These are phyloP conservation scores for Podarcis lilfordi DNA, from an alignment of 2,797 vertebrate genomes.

Conservation along the genomic window DNA sequence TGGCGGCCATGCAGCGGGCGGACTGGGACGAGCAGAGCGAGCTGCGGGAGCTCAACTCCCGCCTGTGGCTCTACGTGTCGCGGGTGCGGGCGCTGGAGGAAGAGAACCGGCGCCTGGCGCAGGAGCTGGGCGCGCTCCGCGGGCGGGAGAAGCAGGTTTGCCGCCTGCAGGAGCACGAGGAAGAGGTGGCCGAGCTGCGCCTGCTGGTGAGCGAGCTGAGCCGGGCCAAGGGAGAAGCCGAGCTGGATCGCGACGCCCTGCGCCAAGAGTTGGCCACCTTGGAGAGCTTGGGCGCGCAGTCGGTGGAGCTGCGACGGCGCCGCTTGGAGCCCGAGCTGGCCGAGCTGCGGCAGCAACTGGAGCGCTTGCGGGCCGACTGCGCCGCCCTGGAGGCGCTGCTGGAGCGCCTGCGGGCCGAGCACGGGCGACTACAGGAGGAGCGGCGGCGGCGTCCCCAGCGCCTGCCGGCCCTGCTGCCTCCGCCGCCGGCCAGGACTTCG, in stretches of 20 bases:
- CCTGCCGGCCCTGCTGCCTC: slow-evolving; percentile 69
- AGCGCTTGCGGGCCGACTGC: slow-evolving; percentile 80
- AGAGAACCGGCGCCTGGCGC: slow-evolving; percentile 85
- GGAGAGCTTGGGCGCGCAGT: slow-evolving; percentile 79
- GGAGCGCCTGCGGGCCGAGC: slow-evolving; percentile 81
- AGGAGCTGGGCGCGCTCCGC: slow-evolving; percentile 81
- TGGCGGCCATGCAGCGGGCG: slow-evolving; percentile 69
- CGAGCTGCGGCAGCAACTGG: slow-evolving; percentile 81
- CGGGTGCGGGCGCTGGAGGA: slow-evolving; percentile 89
- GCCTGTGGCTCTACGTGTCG: slow-evolving; percentile 87
- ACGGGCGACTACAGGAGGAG: slow-evolving; percentile 77
- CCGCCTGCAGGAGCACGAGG: slow-evolving; percentile 61
- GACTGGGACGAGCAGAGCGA: slow-evolving; percentile 88
- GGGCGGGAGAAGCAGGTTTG: slow-evolving; percentile 56
- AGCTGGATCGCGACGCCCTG: slow-evolving; percentile 88
- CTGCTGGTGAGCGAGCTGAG: slow-evolving; percentile 84
- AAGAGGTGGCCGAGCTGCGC: slow-evolving; percentile 84
- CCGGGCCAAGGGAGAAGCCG: slow-evolving; percentile 84
- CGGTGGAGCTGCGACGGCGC: slow-evolving; percentile 78
- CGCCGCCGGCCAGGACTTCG: slow-evolving; percentile 37
- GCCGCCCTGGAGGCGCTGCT: slow-evolving; percentile 84
- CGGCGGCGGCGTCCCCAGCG: slow-evolving; percentile 71
- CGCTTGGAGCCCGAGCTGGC: slow-evolving; percentile 84
- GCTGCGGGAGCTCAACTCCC: slow-evolving; percentile 89
- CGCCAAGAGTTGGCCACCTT: slow-evolving; percentile 83